These are phyloP conservation scores for Macrophya annulata DNA, from an alignment of 2,888 invertebrate species.

Conservation along the genomic window DNA sequence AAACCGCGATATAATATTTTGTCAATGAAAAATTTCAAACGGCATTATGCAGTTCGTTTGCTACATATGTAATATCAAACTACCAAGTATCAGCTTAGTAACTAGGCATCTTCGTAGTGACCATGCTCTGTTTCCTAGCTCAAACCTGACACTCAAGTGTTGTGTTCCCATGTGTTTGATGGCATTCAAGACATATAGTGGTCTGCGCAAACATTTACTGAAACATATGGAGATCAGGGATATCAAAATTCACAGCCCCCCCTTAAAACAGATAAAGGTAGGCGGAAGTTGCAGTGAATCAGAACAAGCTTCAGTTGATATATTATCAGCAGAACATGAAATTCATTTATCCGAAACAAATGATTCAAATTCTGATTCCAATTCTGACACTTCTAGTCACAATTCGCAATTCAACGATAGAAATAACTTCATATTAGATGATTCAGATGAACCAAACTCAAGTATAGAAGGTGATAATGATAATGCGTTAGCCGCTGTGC, in stretches of 20 bases:
- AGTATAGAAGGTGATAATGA: not conserved
- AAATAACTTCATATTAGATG: not conserved
- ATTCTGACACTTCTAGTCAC: not conserved
- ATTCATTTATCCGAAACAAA: constrained; percentile 16
- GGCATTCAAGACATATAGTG: constrained; percentile 14
- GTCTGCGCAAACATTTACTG: constrained; percentile 24
- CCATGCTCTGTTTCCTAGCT: constrained; percentile 23
- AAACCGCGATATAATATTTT: not conserved
- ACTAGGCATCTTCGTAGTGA: constrained; percentile 32
- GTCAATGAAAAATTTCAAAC: not conserved
- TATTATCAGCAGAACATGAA: not conserved
- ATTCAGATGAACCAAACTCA: not conserved
- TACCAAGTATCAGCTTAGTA: constrained; percentile 5
- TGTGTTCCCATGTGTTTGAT: not conserved
- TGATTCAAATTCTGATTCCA: not conserved
- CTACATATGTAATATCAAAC: not conserved
- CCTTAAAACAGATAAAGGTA: constrained; percentile 14
- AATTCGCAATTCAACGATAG: not conserved
- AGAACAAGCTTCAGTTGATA: not conserved
- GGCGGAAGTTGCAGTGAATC: not conserved
- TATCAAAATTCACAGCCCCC: not conserved
- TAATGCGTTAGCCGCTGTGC: not conserved
- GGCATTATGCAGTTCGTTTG: constrained; percentile 32
- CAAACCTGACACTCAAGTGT: constrained; percentile 21
- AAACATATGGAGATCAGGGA: not conserved